These are phyloP conservation scores for Drosophila pachea DNA, from an alignment of 1,140 invertebrate species.

Conservation along the genomic window DNA sequence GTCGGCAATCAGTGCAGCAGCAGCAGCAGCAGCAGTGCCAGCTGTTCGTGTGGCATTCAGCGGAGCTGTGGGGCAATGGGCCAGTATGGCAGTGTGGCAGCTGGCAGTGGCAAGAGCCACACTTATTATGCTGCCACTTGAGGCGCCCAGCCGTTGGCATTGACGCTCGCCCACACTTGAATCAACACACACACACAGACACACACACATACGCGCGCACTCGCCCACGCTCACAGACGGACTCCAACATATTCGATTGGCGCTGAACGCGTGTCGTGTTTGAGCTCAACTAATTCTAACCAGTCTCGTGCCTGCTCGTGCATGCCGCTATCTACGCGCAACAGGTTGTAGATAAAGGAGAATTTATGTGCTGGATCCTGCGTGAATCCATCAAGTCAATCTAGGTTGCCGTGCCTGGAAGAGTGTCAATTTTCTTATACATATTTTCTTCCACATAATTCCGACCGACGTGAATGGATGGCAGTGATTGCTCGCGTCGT, in stretches of 20 bases:
- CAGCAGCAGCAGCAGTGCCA: neutral
- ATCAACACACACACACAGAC: conserved; percentile 14
- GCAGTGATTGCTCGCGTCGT: neutral
- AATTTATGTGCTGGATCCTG: neutral
- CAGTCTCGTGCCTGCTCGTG: neutral
- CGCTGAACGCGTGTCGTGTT: conserved; percentile 4
- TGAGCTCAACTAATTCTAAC: neutral
- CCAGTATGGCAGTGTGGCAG: conserved; percentile 13
- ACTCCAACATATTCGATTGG: neutral
- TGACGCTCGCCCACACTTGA: conserved; percentile 35
- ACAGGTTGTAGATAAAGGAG: too few species aligned
- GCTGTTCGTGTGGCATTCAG: neutral
- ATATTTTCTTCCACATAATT: too few species aligned
- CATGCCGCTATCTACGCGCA: neutral
- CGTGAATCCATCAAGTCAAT: neutral
- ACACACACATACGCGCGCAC: neutral
- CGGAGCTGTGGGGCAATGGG: neutral
- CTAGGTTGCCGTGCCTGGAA: too few species aligned
- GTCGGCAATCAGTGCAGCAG: conserved; percentile 57
- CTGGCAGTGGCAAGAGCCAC: conserved; percentile 46
- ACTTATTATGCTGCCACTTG: conserved; percentile 67
- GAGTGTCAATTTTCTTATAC: too few species aligned
- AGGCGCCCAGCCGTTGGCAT: conserved; percentile 45
- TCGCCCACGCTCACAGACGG: conserved; percentile 17
- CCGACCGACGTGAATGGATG: too few species aligned